Evolutionary conservation across 1,140 invertebrate genomes (phyloP).

Genomic region (Drosophila prosaltans): DNA sequence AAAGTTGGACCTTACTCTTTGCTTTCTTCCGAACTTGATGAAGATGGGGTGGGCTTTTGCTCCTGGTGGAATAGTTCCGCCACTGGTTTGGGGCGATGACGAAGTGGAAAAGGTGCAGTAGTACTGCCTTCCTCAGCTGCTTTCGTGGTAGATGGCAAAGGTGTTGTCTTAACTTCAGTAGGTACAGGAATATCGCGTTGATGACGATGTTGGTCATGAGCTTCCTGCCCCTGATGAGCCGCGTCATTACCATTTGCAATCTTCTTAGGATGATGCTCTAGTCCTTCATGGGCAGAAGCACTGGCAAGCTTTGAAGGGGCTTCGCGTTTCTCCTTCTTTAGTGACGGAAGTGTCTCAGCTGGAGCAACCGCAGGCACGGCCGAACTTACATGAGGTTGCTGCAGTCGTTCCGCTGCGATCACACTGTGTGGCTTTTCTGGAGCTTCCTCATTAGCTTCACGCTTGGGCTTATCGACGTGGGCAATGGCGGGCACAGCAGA

Average conservation of each 20-base stretch:
- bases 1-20: slow-evolving; percentile 32
- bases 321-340: slow-evolving; percentile 14
- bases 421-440: slow-evolving; percentile 37
- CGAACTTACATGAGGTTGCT: slow-evolving; percentile 18
- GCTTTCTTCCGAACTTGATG: slow-evolving; percentile 46
- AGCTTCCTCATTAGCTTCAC: slow-evolving; percentile 30
- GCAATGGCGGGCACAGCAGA: background rate
- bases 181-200: slow-evolving; percentile 68
- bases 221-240: background rate
- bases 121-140: slow-evolving; percentile 10
- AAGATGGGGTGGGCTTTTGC: slow-evolving; percentile 8
- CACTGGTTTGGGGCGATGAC: slow-evolving; percentile 60
- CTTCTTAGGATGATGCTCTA: slow-evolving; percentile 1
- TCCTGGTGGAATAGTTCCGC: slow-evolving; percentile 53
- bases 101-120: slow-evolving; percentile 28
- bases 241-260: background rate
- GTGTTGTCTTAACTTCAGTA: slow-evolving; percentile 45
- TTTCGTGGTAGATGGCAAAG: slow-evolving; percentile 14
- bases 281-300: background rate
- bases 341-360: background rate
- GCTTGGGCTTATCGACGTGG: slow-evolving; percentile 8
- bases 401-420: slow-evolving; percentile 13
- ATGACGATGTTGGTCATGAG: slow-evolving; percentile 4
- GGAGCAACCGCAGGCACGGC: slow-evolving; percentile 1
- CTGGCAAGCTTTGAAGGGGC: background rate